Conservation (phyloP, 30 jellyfish, hydroid and myxozoan species). For the Pelagia noctiluca region DNA sequence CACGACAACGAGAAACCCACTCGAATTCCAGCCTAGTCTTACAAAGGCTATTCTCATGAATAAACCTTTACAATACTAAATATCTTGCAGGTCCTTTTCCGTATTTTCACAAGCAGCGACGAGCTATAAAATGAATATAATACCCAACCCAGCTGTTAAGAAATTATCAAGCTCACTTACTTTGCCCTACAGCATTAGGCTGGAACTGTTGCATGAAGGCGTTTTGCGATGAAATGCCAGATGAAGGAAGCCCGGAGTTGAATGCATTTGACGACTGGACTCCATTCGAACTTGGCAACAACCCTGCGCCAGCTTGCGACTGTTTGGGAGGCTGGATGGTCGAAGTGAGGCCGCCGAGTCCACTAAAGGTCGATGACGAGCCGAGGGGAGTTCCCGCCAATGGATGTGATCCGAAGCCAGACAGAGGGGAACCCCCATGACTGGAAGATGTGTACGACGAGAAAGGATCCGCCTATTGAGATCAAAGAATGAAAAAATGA, state of each 20-base stretch:
- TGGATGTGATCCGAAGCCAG: slow-evolving; percentile 76
- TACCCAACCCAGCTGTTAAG: neutral
- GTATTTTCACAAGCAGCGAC: too few relatives aligned
- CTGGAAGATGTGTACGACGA: slow-evolving; percentile 54
- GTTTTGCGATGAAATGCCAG: slow-evolving; percentile 57
- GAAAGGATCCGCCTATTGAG: slow-evolving; percentile 55
- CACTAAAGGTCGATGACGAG: slow-evolving; percentile 68
- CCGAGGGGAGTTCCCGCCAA: slow-evolving; percentile 86
- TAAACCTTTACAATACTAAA: too few relatives aligned
- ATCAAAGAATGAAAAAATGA: too few relatives aligned
- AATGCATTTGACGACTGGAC: slow-evolving; percentile 45
- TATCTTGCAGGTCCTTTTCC: too few relatives aligned
- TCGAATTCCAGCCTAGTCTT: too few relatives aligned
- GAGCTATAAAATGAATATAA: too few relatives aligned
- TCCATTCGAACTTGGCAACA: slow-evolving; percentile 59
- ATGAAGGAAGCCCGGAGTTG: slow-evolving; percentile 30
- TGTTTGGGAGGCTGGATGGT: slow-evolving; percentile 71
- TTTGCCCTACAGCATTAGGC: slow-evolving; percentile 43
- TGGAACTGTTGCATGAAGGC: slow-evolving; percentile 53
- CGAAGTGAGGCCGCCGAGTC: slow-evolving; percentile 84
- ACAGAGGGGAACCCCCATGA: slow-evolving; percentile 60
- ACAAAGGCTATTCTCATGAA: too few relatives aligned
- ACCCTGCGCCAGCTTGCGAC: slow-evolving; percentile 45
- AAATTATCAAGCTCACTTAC: slow-evolving; percentile 25
- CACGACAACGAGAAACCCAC: too few relatives aligned